phyloP scores from a whole-genome alignment of 2,888 invertebrate genomes.

The Pterostichus niger region DNA sequence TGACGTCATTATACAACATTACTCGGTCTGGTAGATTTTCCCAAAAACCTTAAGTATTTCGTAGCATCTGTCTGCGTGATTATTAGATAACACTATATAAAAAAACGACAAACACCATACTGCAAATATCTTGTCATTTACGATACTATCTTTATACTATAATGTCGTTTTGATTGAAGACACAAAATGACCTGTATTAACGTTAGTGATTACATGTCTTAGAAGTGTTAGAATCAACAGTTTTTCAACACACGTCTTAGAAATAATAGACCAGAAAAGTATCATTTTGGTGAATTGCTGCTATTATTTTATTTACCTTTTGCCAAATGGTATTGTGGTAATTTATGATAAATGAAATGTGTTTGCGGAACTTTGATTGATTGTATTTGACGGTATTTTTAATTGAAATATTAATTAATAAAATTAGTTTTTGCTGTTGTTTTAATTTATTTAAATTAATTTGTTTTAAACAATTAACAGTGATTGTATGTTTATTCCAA shows the following conservation, averaged over 20 bases:
- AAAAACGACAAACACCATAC: background rate
- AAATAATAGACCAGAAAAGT: conserved; percentile 10
- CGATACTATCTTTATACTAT: background rate
- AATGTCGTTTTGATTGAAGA: conserved; percentile 45
- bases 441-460: too few species aligned
- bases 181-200: background rate
- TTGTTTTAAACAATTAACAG: too few species aligned
- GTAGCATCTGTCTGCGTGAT: background rate
- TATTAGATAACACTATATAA: conserved; percentile 10
- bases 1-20: conserved; percentile 28
- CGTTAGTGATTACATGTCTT: background rate
- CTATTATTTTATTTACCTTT: background rate
- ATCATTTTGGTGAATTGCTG: background rate
- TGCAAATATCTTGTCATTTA: background rate
- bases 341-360: background rate
- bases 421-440: too few species aligned
- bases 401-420: too few species aligned
- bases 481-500: too few species aligned
- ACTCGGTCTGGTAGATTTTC: conserved; percentile 41
- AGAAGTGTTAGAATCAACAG: conserved; percentile 41
- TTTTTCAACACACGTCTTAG: conserved; percentile 3
- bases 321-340: background rate
- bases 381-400: too few species aligned
- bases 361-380: too few species aligned
- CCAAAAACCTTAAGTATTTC: conserved; percentile 2